Conservation (phyloP, 2,113 vertebrate species). For the Plecotus auritus region DNA sequence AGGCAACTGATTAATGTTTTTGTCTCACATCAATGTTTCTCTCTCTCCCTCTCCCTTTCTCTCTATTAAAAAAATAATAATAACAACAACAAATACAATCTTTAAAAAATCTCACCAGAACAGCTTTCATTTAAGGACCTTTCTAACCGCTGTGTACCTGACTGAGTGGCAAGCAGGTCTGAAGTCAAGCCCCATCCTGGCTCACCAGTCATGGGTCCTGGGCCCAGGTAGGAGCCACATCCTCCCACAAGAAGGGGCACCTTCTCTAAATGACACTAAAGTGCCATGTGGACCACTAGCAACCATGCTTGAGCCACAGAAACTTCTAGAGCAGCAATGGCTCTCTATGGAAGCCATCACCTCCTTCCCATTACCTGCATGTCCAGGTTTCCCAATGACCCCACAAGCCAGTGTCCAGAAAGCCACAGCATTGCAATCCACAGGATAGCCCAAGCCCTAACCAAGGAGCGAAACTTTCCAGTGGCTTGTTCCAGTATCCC, state of each 20-base stretch:
- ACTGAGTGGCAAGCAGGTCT: background rate
- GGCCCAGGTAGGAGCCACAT: background rate
- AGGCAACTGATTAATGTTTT: background rate
- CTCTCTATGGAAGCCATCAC: background rate
- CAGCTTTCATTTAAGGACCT: background rate
- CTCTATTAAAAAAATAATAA: too few species aligned
- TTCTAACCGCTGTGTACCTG: background rate
- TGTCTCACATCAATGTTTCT: background rate
- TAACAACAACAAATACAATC: too few species aligned
- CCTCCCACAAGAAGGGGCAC: background rate
- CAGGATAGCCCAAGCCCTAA: background rate
- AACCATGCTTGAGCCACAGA: background rate
- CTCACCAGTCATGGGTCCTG: background rate
- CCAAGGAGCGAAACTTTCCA: background rate
- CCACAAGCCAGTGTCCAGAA: background rate
- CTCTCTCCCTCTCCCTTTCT: background rate
- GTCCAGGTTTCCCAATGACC: background rate
- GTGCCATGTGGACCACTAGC: background rate
- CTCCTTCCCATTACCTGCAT: background rate
- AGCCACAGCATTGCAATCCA: background rate
- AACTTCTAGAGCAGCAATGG: background rate
- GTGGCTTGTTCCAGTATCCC: background rate
- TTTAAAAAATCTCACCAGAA: background rate
- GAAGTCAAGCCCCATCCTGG: background rate
- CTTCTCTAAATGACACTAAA: background rate